Evolutionary conservation across 2,797 vertebrate genomes (phyloP), one percentile per base, ranked within the genome.

Genomic region (Ficedula albicollis): DNA sequence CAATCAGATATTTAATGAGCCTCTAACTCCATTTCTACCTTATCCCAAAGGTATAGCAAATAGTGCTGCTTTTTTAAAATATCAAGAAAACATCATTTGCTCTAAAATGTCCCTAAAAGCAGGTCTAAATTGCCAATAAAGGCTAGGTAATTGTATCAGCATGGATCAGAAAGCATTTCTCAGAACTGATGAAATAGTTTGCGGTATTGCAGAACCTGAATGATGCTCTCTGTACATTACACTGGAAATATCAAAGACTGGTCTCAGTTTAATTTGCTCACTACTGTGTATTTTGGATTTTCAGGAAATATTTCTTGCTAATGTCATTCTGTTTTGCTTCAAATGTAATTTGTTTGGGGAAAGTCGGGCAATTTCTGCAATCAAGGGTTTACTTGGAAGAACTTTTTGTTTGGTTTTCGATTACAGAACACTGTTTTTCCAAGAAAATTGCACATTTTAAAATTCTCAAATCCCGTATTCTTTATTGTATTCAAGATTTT

Each of bases 91-190:
- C 98, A 98, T 98, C 97, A 97, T 98, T 98, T 98, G 97, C 98
- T 98, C 97, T 97, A 98, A 98, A 98, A 98, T 97, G 98, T 97
- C 98, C 98, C 98, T 98, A 98, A 98, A 98, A 98, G 98, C 98
- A 96, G 98, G 97, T 97, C 97, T 98, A 98, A 98, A 98, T 98
- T 98, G 98, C 98, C 98, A 98, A 98, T 98, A 98, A 98, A 98
- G 97, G 97, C 97, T 81, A 94, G 97, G 97, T 98, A 98, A 98
- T 98, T 98, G 98, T 97, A 98, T 98, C 98, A 98, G 98, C 98
- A 98, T 98, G 97, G 98, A 98, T 98, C 98, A 98, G 97, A 98
- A 98, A 98, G 98, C 98, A 98, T 98, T 98, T 98, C 98, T 98
- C 98, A 97, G 98, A 97, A 98, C 97, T 97, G 93, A 97, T 96